A percentile compares a stretch with the other conserved stretches of the same genome.
Evolutionary conservation across 2,888 invertebrate species (phyloP).

Genomic region (Unio delphinus): DNA sequence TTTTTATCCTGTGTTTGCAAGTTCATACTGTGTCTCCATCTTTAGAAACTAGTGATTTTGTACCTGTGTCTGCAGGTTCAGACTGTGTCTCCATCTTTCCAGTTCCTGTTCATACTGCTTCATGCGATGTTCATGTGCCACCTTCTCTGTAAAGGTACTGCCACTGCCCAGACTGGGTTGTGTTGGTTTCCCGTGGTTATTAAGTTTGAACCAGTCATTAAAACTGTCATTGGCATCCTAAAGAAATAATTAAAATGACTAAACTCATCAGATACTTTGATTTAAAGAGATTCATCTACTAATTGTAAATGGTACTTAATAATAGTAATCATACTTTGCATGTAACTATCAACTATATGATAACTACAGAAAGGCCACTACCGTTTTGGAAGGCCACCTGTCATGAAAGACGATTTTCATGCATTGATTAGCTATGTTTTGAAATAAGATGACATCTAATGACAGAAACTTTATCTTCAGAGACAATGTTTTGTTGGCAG

Average conservation of each 20-base stretch:
- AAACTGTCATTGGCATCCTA: constrained; percentile 88
- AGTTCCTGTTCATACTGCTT: constrained; percentile 85
- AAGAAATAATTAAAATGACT: neutral
- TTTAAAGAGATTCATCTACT: neutral
- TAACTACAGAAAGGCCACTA: no score
- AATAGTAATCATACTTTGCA: no score
- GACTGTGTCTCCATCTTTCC: constrained; percentile 76
- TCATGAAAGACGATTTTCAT: no score
- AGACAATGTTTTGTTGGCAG: no score
- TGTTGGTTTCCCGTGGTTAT: constrained; percentile 83
- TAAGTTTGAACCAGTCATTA: constrained; percentile 90
- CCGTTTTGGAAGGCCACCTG: no score
- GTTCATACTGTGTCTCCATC: constrained; percentile 73
- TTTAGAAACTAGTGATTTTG: constrained; percentile 12
- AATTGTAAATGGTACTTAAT: no score
- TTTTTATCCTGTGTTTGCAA: constrained; percentile 79
- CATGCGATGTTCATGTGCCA: constrained; percentile 88
- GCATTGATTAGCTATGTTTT: no score
- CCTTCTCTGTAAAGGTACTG: constrained; percentile 86
- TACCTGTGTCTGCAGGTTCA: constrained; percentile 81
- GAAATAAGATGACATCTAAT: no score
- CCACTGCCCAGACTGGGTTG: constrained; percentile 60
- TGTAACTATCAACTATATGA: no score
- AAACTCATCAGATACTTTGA: neutral
- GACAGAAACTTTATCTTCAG: no score